Base-by-base conservation (phyloP, 2,797 vertebrate genomes). In the Neosalanx taihuensis region DNA sequence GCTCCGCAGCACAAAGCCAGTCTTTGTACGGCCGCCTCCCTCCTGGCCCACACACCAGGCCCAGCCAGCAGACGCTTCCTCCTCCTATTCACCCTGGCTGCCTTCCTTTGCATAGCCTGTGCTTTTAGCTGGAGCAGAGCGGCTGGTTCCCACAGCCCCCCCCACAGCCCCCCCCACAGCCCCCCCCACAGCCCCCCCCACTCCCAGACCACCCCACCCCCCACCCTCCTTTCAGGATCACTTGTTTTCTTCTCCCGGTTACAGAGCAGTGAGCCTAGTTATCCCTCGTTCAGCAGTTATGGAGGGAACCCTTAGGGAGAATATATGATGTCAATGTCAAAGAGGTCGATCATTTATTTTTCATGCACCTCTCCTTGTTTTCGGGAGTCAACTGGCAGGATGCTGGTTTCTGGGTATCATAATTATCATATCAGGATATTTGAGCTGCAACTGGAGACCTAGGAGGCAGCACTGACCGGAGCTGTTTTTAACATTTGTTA, bases 1-100 rank as follows among this genome's bases (percentile, higher is more conserved):
- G 87, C 83, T 82, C 81, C 72, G 74, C 76, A 59, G 84, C 79
- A 93, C 92, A 93, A 93, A 93, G 92, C 85, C 64, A 72, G 86
- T 82, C 92, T 93, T 93, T 94, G 92, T 94, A 86, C 91, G 72
- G 83, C 81, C 86, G 89, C 91, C 90, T 91, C 85, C 86, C 90
- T 92, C 90, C 91, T 92, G 93, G 92, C 93, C 93, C 91, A 92
- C 93, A 93, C 92, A 92, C 91, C 89, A 90, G 90, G 92, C 91
- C 90, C 88, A 92, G 92, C 89, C 90, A 92, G 89, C 87, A 87
- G 90, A 89, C 89, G 92, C 91, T 94, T 93, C 92, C 93, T 94
- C 88, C 79, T 78, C 89, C 91, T 87, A 92, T 90, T 93, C 91
- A 92, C 89, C 85, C 89, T 88, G 79, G 82, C 76, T 77, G 86